A percentile compares a stretch with the other conserved stretches of the same genome.
Conservation (phyloP, 1,140 invertebrate genomes). For the Thaumetopoea pityocampa region DNA sequence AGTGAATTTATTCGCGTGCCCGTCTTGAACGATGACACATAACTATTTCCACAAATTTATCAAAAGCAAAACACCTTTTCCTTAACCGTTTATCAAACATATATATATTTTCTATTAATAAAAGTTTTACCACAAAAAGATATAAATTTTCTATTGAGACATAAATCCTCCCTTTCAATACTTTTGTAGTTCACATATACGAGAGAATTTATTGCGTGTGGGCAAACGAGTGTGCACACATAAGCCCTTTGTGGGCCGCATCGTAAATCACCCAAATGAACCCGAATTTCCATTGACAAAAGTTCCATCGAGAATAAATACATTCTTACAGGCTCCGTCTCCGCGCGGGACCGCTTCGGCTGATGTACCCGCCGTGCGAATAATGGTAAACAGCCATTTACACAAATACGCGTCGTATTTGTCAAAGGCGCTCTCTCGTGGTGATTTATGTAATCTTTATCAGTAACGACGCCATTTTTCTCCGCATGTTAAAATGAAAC, state of each 20-base stretch:
- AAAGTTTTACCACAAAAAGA: background rate
- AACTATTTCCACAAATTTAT: no score
- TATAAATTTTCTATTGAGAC: conserved; percentile 4
- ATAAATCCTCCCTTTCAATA: conserved; percentile 24
- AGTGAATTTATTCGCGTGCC: no score
- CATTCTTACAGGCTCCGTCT: conserved; percentile 31
- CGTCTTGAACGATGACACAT: no score
- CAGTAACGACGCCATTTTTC: background rate
- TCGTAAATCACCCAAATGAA: conserved; percentile 54
- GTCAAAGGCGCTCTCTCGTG: conserved; percentile 15
- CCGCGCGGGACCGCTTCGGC: conserved; percentile 23
- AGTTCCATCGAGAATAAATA: conserved; percentile 55
- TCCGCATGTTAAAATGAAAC: background rate
- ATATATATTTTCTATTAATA: conserved; percentile 2
- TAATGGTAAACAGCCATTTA: conserved; percentile 22
- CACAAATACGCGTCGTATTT: conserved; percentile 18
- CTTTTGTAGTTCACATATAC: conserved; percentile 28
- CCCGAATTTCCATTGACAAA: conserved; percentile 50
- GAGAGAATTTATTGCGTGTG: conserved; percentile 50
- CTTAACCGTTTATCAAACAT: no score
- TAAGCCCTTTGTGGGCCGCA: conserved; percentile 47
- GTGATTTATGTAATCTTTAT: conserved; percentile 15
- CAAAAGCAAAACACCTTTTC: no score
- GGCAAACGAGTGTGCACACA: conserved; percentile 41
- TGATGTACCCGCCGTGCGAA: conserved; percentile 27